Base-by-base conservation (phyloP, 2,113 vertebrate species). In the Apodemus speciosus region DNA sequence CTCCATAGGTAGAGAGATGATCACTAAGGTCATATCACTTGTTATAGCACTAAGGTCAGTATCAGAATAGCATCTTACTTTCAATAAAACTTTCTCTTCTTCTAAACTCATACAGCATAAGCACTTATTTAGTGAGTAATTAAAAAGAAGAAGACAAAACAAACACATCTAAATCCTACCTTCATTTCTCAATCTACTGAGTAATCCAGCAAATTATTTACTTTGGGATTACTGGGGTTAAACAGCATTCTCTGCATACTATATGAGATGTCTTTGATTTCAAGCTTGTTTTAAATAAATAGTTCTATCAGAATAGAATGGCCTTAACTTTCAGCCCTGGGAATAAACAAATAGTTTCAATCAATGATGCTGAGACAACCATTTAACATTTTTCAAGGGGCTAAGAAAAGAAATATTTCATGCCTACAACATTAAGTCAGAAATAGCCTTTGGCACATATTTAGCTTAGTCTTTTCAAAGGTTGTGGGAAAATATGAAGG, bases 291-390 rank as follows among this genome's bases (percentile, higher is more conserved):
- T 96, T 97, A 97, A 97, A 97, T 97, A 97, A 97, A 97, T 95
- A 97, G 97, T 91, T 88, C 91, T 90, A 97, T 97, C 91, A 95
- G 97, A 97, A 97, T 93, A 97, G 95, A 97, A 97, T 96, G 91
- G 94, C 94, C 94, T 97, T 93, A 96, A 96, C 96, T 96, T 94
- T 66, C 93, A 95, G 94, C 86, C 93, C 84, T 96, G 96, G 89
- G 96, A 97, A 97, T 96, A 97, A 97, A 97, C 94, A 97, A 97
- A 97, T 89, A 96, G 94, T 96, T 43, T 97, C 97, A 96, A 97
- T 97, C 96, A 97, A 96, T 97, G 96, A 94, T 23, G 68, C 92
- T 88, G 95, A 96, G 94, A 97, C 95, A 93, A 94, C 89, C 95
- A 94, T 96, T 96, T 96, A 96, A 97, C 91, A 96, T 97, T 96